phyloP scores from a whole-genome alignment of 1,140 invertebrate genomes.

The Cherax destructor region DNA sequence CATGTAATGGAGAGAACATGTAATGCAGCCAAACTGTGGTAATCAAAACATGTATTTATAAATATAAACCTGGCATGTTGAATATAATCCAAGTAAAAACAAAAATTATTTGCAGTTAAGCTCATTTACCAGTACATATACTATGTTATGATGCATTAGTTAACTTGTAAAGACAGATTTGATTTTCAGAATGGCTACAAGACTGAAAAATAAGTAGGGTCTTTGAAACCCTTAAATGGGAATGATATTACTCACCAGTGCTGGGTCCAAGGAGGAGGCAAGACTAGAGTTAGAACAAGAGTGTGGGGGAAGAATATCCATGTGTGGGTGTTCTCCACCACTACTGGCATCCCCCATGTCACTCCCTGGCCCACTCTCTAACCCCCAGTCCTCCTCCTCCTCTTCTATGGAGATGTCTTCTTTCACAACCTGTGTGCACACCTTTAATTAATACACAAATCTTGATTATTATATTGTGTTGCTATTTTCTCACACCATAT shows the following conservation, averaged over 20 bases:
- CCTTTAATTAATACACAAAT: background rate
- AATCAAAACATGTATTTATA: background rate
- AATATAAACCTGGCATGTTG: background rate
- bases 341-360: slow-evolving; percentile 63
- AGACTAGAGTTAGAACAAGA: slow-evolving; percentile 70
- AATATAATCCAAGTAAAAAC: background rate
- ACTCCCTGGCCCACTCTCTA: slow-evolving; percentile 67
- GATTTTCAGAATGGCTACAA: background rate
- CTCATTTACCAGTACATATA: background rate
- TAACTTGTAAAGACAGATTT: background rate
- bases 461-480: background rate
- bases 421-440: slow-evolving; percentile 60
- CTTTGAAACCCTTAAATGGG: background rate
- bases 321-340: slow-evolving; percentile 48
- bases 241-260: slow-evolving; percentile 70
- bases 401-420: slow-evolving; percentile 69
- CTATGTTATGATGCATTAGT: background rate
- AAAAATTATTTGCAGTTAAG: too few relatives aligned
- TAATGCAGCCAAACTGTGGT: background rate
- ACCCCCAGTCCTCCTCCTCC: slow-evolving; percentile 67
- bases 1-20: background rate
- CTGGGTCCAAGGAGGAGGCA: slow-evolving; percentile 67
- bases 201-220: background rate
- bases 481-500: background rate
- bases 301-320: slow-evolving; percentile 53